These are phyloP conservation scores for Clytia hemisphaerica DNA, from an alignment of 30 jellyfish, hydroid and myxozoan species.

Conservation along the genomic window DNA sequence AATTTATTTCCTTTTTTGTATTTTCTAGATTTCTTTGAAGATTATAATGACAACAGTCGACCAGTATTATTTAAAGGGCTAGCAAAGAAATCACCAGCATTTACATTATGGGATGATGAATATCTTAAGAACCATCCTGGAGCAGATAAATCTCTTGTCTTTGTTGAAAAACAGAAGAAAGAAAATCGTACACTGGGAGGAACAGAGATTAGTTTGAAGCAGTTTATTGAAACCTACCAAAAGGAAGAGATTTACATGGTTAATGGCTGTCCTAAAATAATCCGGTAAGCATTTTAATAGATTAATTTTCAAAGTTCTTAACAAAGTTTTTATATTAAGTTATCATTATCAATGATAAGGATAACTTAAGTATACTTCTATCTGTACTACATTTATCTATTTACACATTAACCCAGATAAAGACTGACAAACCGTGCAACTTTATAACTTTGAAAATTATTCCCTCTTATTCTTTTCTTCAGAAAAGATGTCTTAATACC, in stretches of 20 bases:
- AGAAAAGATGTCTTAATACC: conserved; percentile 78
- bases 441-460: neutral
- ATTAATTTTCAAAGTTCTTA: no score
- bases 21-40: conserved; percentile 46
- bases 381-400: no score
- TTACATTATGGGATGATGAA: conserved; percentile 55
- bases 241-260: conserved; percentile 41
- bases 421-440: no score
- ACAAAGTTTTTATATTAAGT: no score
- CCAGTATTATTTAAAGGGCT: conserved; percentile 59
- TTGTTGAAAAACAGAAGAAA: conserved; percentile 46
- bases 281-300: conserved; percentile 49
- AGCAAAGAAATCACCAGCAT: conserved; percentile 62
- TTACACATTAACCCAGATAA: no score
- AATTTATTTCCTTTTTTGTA: no score
- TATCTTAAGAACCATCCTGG: conserved; percentile 49
- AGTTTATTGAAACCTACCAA: conserved; percentile 30
- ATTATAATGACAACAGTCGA: conserved; percentile 46
- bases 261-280: conserved; percentile 41
- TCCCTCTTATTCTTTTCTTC: neutral
- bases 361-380: no score
- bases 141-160: conserved; percentile 48
- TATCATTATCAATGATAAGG: no score
- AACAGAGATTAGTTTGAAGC: conserved; percentile 20
- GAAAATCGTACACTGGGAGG: conserved; percentile 53